These are phyloP conservation scores for Phalloptychus januarius DNA, from an alignment of 2,797 vertebrate genomes.

Conservation along the genomic window DNA sequence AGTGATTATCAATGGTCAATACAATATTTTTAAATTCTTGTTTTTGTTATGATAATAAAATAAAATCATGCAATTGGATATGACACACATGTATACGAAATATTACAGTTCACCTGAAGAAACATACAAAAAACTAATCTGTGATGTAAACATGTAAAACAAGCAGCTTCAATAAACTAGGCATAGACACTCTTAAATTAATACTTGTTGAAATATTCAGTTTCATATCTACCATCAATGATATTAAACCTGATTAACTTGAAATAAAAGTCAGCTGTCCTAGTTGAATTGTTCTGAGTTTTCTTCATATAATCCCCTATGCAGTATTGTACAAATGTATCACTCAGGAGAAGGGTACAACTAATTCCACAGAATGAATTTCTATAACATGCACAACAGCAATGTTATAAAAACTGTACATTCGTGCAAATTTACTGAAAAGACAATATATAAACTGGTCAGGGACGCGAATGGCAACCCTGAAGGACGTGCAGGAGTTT, in stretches of 20 bases:
- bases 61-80: background rate
- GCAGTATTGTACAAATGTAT: background rate
- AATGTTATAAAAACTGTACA: background rate
- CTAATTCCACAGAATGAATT: background rate
- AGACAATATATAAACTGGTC: no score
- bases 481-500: background rate
- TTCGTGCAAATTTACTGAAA: background rate
- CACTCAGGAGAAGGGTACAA: background rate
- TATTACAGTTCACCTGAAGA: background rate
- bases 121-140: background rate
- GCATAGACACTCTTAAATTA: background rate
- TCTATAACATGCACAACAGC: background rate
- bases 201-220: background rate
- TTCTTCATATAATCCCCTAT: background rate
- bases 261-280: background rate
- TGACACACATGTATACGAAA: background rate
- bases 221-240: no score
- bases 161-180: background rate
- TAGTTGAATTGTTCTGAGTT: background rate
- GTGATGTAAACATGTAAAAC: background rate
- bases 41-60: background rate
- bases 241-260: no score
- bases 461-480: background rate
- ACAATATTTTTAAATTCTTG: background rate
- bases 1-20: background rate